These are phyloP conservation scores for Emberiza fucata DNA, from an alignment of 2,113 vertebrate genomes.

Conservation along the genomic window DNA sequence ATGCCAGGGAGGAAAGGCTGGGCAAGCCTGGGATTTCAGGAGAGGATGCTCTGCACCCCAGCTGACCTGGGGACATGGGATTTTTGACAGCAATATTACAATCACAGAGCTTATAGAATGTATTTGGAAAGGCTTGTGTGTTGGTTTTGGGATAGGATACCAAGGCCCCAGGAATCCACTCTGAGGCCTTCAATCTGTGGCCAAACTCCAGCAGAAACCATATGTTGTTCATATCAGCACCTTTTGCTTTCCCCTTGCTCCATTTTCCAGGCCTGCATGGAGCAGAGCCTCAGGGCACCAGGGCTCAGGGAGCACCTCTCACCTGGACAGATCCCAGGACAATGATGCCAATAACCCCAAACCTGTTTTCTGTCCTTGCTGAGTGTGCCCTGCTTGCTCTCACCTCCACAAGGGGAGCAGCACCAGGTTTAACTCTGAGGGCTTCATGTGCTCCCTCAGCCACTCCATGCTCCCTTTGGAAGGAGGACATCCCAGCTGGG, in stretches of 20 bases:
- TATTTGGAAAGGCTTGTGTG: constrained; percentile 18
- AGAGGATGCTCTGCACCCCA: neutral
- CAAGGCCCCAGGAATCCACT: constrained; percentile 49
- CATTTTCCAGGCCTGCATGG: neutral
- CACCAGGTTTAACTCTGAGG: neutral
- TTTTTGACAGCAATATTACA: constrained; percentile 27
- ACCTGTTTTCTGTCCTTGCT: neutral
- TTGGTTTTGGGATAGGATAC: constrained; percentile 37
- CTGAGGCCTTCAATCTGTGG: constrained; percentile 9
- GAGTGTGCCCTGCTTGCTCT: neutral
- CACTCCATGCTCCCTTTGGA: rapidly evolving
- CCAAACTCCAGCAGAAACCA: constrained; percentile 41
- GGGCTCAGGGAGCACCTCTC: neutral
- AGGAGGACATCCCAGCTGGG: neutral
- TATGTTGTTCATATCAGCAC: constrained; percentile 41
- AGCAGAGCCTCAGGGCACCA: neutral
- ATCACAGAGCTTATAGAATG: neutral
- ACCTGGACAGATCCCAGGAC: neutral
- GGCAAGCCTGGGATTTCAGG: neutral
- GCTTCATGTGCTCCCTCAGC: neutral
- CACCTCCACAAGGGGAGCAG: neutral
- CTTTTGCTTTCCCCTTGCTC: neutral
- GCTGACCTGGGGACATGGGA: neutral
- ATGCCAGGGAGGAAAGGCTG: neutral
- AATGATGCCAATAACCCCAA: neutral